These are phyloP conservation scores for Phenganax subtilis DNA, from an alignment of 92 coral and sea anemone species.

Conservation along the genomic window DNA sequence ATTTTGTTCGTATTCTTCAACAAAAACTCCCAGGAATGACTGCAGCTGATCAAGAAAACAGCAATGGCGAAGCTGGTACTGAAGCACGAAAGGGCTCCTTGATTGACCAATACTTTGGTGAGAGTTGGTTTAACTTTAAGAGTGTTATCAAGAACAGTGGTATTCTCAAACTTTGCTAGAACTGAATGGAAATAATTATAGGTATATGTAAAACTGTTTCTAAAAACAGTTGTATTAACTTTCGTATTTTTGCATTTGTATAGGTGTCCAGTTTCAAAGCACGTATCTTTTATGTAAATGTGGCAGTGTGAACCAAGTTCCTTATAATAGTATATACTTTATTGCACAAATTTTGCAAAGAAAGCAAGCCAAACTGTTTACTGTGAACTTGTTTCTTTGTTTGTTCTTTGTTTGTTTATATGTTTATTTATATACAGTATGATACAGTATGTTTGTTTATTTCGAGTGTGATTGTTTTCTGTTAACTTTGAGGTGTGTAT, in stretches of 20 bases:
- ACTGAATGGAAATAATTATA: no score
- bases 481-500: neutral
- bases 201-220: neutral
- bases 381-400: no score
- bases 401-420: neutral
- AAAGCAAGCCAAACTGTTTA: no score
- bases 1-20: constrained; percentile 82
- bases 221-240: neutral
- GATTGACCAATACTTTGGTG: constrained; percentile 93
- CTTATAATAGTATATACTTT: no score
- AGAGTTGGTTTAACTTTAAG: neutral
- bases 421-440: neutral
- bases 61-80: constrained; percentile 49
- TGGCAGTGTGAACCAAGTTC: no score
- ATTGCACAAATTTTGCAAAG: no score
- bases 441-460: neutral
- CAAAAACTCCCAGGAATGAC: constrained; percentile 73
- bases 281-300: constrained; percentile 27
- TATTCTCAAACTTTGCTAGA: no score
- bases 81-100: constrained; percentile 50
- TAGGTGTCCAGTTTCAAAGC: constrained; percentile 35
- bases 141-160: no score
- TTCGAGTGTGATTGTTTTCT: neutral
- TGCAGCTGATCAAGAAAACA: constrained; percentile 35
- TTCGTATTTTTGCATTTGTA: neutral